These are phyloP conservation scores for Gymnoscopelus braueri DNA, from an alignment of 2,797 vertebrate species.

Conservation along the genomic window DNA sequence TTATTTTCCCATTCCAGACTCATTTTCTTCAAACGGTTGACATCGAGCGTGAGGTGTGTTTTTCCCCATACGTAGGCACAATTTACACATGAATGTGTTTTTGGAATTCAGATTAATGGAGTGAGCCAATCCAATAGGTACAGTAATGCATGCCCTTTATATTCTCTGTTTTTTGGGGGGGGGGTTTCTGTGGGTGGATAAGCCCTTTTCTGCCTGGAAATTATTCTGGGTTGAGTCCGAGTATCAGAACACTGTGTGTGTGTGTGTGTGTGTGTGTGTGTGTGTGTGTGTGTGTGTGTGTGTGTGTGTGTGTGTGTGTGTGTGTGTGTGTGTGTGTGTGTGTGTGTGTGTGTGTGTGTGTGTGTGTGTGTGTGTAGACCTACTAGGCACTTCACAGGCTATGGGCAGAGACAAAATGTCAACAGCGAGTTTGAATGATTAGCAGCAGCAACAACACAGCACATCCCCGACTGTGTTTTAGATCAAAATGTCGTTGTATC, in stretches of 20 bases:
- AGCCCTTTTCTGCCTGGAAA: constrained; percentile 13
- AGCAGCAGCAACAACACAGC: constrained; percentile 21
- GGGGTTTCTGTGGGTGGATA: constrained; percentile 25
- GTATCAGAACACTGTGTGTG: constrained; percentile 21
- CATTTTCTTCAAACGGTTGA: constrained; percentile 2
- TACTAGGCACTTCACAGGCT: constrained; percentile 2
- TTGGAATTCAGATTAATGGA: constrained; percentile 63
- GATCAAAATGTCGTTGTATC: constrained; percentile 46
- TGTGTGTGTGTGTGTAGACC: no score
- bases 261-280: no score
- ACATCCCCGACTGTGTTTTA: constrained; percentile 21
- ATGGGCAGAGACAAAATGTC: constrained; percentile 21
- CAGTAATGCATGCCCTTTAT: constrained; percentile 18
- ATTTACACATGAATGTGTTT: constrained; percentile 33
- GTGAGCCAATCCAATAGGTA: constrained; percentile 37
- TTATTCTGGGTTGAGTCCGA: constrained; percentile 30
- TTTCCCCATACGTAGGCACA: constrained; percentile 38
- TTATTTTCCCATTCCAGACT: constrained; percentile 46
- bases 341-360: no score
- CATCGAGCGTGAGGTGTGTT: constrained; percentile 34
- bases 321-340: no score
- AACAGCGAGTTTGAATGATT: constrained; percentile 28
- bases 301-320: not conserved
- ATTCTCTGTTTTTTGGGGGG: constrained; percentile 10
- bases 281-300: no score